phyloP scores from a whole-genome alignment of 2,888 invertebrate species.

The Sepioteuthis lessoniana region DNA sequence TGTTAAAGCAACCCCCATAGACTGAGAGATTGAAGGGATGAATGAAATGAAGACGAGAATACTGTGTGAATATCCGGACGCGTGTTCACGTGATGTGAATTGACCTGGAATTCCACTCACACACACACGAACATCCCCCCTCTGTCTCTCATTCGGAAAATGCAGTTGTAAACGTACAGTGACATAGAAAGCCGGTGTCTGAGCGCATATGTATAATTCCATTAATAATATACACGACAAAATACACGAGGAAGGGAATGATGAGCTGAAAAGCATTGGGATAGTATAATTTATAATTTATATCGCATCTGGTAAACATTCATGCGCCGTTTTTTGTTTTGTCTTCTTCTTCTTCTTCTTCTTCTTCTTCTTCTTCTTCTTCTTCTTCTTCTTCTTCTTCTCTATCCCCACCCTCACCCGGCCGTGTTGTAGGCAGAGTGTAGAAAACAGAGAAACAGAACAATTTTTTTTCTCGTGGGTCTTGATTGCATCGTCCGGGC shows the following conservation, averaged over 20 bases:
- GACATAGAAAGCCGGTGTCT: too few species aligned
- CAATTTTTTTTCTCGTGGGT: too few species aligned
- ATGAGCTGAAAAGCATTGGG: neutral
- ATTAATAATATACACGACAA: neutral
- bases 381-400: too few species aligned
- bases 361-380: too few species aligned
- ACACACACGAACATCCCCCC: too few species aligned
- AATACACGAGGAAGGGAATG: neutral
- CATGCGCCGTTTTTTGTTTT: neutral
- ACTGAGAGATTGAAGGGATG: neutral
- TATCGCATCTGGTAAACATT: slow-evolving; percentile 6
- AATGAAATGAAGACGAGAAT: neutral
- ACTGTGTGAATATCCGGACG: neutral
- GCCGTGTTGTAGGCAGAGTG: too few species aligned
- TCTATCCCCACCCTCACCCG: too few species aligned
- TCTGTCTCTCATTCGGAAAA: too few species aligned
- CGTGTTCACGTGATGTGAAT: neutral
- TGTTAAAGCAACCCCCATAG: neutral
- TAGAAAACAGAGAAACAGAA: too few species aligned
- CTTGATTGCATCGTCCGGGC: too few species aligned
- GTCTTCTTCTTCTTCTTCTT: neutral
- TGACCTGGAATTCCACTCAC: neutral
- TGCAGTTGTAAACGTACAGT: neutral
- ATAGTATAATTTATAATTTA: neutral
- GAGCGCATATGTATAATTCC: neutral